Evolutionary conservation across 2,113 vertebrate genomes (phyloP), one percentile per base, ranked within the genome.

Genomic region (Hippocampus barbouri): DNA sequence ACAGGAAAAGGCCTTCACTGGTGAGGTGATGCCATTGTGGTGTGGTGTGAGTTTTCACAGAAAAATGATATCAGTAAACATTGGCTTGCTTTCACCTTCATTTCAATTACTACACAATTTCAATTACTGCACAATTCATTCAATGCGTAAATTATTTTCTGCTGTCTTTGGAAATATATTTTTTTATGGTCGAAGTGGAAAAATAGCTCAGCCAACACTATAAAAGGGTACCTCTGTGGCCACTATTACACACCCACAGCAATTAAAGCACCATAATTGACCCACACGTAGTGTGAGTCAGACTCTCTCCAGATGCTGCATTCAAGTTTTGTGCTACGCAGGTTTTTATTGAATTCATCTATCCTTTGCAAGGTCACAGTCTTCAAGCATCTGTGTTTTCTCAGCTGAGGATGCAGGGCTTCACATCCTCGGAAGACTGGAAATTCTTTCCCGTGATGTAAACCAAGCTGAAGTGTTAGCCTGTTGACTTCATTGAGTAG

Each of bases 401-500:
- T 91, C 90, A 91, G 90, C 90, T 91, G 90, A 89, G 79, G 85
- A 80, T 56, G 59, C 73, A 65, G 75, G 63, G 77, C 71, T 47
- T 41, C 2, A 72, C 76, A 66, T 86, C 86, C 83, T 82, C 23
- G 0, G 86, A 83, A 88, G 69, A 62, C 49, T 68, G 81, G 79
- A 84, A 79, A 86, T 86, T 81, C 82, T 72, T 84, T 86, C 79
- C 82, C 76, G 84, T 86, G 87, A 89, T 90, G 86, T 81, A 88
- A 91, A 85, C 79, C 70, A 74, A 66, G 76, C 69, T 75, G 75
- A 68, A 87, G 85, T 72, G 79, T 82, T 75, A 83, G 82, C 67
- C 79, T 85, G 82, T 86, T 88, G 87, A 87, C 85, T 91, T 90
- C 88, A 90, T 89, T 90, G 85, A 88, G 89, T 86, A 86, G 63